Conservation (phyloP, 2,888 invertebrate genomes). For the Caenorhabditis uteleia region DNA sequence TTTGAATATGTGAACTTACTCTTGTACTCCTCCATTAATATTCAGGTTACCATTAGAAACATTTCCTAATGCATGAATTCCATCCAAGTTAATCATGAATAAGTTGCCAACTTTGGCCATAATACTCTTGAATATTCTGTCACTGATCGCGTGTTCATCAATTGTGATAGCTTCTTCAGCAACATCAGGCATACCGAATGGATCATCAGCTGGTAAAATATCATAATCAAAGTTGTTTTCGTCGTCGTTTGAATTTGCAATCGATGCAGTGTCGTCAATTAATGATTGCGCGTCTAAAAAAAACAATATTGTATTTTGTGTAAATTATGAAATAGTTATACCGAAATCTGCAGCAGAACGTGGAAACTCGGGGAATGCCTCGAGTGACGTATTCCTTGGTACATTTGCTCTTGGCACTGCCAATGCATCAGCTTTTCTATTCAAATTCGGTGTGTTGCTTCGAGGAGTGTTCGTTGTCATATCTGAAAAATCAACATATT, state of each 20-base stretch:
- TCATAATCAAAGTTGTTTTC: constrained; percentile 40
- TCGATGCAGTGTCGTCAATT: constrained; percentile 40
- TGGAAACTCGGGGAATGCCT: constrained; percentile 54
- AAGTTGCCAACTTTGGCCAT: constrained; percentile 47
- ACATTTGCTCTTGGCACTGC: constrained; percentile 1
- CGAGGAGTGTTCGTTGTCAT: constrained; percentile 11
- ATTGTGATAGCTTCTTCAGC: constrained; percentile 56
- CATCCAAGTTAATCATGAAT: constrained; percentile 3
- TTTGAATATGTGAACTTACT: constrained; percentile 4
- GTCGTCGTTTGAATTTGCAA: constrained; percentile 45
- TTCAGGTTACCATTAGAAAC: constrained; percentile 14
- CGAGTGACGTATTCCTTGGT: constrained; percentile 6
- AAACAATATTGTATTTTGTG: not conserved
- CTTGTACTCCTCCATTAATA: constrained; percentile 10
- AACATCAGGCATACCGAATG: constrained; percentile 40
- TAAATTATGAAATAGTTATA: constrained; percentile 1
- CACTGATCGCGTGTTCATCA: constrained; percentile 43
- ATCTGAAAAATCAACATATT: constrained; percentile 28
- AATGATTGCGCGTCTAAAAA: constrained; percentile 26
- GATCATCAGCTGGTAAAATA: constrained; percentile 33
- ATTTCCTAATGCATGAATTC: constrained; percentile 17
- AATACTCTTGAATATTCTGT: constrained; percentile 42
- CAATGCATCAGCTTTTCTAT: not conserved
- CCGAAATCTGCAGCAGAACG: constrained; percentile 17
- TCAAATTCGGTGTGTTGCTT: constrained; percentile 19